Base-by-base conservation (phyloP, 2,113 vertebrate species). In the Microcebus murinus region DNA sequence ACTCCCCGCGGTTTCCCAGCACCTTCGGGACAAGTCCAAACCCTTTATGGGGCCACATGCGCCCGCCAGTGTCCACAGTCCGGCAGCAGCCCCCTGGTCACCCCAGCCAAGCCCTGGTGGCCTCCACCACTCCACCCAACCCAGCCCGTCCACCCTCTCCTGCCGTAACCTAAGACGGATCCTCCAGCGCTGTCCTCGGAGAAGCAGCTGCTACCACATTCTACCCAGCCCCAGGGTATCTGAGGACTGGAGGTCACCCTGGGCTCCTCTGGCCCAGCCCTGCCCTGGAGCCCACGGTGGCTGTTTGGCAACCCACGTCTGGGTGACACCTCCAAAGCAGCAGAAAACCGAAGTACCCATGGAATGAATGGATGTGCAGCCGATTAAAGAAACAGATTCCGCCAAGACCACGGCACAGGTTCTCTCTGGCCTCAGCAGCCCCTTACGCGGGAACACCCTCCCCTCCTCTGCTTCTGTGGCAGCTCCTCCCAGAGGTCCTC, bases 221-320 rank as follows among this genome's bases (percentile, higher is more conserved):
- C 74, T 48, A 83, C 36, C 85, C 21, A 34, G 68, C 11, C 42
- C 76, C 1, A 0, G 45, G 45, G 55, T 91, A 85, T 90, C 20
- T 90, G 74, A 91, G 87, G 92, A 86, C 82, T 27, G 9, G 61
- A 83, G 93, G 63, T 96, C 90, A 93, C 74, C 21, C 14, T 25
- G 15, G 61, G 42, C 25, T 90, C 74, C 42, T 85, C 25, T 3
- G 15, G 59, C 36, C 50, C 7, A 14, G 9, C 52, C 73, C 63
- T 3, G 21, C 29, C 65, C 67, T 25, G 50, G 9, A 45, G 42
- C 42, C 42, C 42, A 45, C 50, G 4, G 7, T 23, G 25, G 42
- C 55, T 34, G 8, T 45, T 29, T 63, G 45, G 50, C 8, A 61
- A 61, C 42, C 45, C 6, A 21, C 8, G 2, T 59, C n/a, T 21